A percentile compares a stretch with the other conserved stretches of the same genome.
Evolutionary conservation across 2,113 vertebrate species (phyloP).

Genomic region (Lichenostomus cassidix): DNA sequence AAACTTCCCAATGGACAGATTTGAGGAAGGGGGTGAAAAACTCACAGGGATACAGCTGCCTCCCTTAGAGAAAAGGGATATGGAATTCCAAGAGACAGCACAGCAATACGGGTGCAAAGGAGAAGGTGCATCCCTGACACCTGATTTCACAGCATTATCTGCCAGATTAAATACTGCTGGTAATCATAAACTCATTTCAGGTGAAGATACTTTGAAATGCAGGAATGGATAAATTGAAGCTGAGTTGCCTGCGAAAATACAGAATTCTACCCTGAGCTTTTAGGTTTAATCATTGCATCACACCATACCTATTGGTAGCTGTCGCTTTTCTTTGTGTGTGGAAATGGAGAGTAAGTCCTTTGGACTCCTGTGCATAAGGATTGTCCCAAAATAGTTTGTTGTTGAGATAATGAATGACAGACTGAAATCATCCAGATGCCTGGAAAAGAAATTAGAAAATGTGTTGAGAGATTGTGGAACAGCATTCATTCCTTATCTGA

Average conservation of each 20-base stretch:
- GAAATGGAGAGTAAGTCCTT: not conserved
- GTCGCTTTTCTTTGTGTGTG: accelerated
- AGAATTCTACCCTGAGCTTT: not conserved
- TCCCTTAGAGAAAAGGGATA: not conserved
- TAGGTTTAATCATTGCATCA: not conserved
- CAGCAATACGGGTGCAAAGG: accelerated
- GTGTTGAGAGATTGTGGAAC: not conserved
- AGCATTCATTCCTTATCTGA: not conserved
- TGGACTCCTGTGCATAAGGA: not conserved
- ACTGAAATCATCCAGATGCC: not conserved
- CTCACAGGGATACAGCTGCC: not conserved
- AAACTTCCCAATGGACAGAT: not conserved
- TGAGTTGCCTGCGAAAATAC: not conserved
- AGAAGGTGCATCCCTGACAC: not conserved
- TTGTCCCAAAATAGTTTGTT: not conserved
- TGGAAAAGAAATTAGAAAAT: conserved; percentile 20
- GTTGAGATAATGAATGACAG: conserved; percentile 8
- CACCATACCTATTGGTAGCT: not conserved
- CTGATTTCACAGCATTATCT: not conserved
- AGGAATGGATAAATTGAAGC: not conserved
- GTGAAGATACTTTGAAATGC: not conserved
- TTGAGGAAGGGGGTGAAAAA: accelerated
- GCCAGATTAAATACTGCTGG: not conserved
- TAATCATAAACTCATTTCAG: not conserved
- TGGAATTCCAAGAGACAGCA: not conserved